Evolutionary conservation across 1,140 invertebrate genomes (phyloP).

Genomic region (Procambarus virginalis): DNA sequence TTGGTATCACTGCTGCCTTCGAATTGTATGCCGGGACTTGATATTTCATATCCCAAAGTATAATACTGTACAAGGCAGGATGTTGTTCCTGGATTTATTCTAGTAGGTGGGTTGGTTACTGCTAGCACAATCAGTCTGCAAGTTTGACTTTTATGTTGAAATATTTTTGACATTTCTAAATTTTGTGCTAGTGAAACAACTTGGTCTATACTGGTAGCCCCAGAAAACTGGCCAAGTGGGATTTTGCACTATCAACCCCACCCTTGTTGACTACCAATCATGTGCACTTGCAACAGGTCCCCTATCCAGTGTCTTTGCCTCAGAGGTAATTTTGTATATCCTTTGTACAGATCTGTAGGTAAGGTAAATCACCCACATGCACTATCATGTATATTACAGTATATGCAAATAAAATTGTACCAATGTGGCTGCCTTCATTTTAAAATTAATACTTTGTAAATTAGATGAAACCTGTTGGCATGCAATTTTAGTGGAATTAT

Average conservation of each 20-base stretch:
- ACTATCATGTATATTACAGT: neutral
- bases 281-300: slow-evolving; percentile 44
- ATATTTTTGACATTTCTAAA: neutral
- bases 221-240: slow-evolving; percentile 22
- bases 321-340: slow-evolving; percentile 61
- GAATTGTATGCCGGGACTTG: neutral
- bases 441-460: slow-evolving; percentile 3
- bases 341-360: slow-evolving; percentile 55
- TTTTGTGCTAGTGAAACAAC: neutral
- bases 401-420: slow-evolving; percentile 15
- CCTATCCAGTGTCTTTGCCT: slow-evolving; percentile 53
- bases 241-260: slow-evolving; percentile 8
- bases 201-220: neutral
- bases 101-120: neutral
- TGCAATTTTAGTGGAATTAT: neutral
- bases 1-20: neutral
- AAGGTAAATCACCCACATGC: slow-evolving; percentile 44
- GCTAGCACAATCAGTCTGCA: neutral
- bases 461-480: neutral
- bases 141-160: neutral
- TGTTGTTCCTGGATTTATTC: neutral
- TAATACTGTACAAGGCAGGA: neutral
- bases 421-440: slow-evolving; percentile 26
- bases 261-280: slow-evolving; percentile 16
- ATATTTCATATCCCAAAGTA: neutral